Percentiles rank a stretch among this genome's conserved stretches.
These are phyloP conservation scores for Leiothrix lutea DNA, from an alignment of 2,113 vertebrate species.

Conservation along the genomic window DNA sequence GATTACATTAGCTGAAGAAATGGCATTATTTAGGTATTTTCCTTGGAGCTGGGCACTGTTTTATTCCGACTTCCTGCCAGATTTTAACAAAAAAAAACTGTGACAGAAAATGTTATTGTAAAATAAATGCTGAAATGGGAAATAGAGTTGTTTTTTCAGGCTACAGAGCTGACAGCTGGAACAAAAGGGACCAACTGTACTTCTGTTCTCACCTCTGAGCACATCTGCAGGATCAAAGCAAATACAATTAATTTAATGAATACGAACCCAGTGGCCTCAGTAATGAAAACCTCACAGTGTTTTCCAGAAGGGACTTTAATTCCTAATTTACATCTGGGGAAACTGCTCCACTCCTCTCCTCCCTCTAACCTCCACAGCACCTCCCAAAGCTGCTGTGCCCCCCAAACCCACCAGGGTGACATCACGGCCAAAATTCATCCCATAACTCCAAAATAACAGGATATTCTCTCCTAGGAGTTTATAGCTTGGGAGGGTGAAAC, in stretches of 20 bases:
- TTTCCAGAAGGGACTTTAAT: background rate
- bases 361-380: background rate
- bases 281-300: background rate
- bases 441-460: fast-evolving
- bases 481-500: background rate
- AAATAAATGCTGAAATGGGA: background rate
- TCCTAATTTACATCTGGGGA: background rate
- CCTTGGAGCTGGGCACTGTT: background rate
- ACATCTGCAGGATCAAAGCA: background rate
- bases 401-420: background rate
- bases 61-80: background rate
- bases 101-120: background rate
- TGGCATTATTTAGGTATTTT: background rate
- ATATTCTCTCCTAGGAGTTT: background rate
- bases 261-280: background rate
- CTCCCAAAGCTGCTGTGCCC: background rate
- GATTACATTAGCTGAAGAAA: background rate
- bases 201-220: background rate
- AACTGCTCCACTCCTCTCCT: background rate
- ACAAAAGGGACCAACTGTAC: background rate
- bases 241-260: background rate
- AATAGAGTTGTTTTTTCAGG: background rate
- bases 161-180: background rate
- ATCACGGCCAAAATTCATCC: background rate
- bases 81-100: background rate